Evolutionary conservation across 2,888 invertebrate genomes (phyloP), one percentile per base, ranked within the genome.

Genomic region (Seladonia tumulorum): DNA sequence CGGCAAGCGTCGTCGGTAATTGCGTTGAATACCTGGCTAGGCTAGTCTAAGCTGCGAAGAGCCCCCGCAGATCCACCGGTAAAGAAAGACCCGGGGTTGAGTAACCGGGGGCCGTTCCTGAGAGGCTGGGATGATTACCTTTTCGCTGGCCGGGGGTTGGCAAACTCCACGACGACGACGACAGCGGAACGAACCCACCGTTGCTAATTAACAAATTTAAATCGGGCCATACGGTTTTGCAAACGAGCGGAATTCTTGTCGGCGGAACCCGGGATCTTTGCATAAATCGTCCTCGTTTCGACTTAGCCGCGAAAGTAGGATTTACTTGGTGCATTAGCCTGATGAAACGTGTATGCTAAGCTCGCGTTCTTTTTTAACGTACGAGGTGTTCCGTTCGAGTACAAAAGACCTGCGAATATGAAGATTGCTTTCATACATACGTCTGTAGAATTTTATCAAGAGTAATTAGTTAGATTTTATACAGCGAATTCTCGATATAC

Each of bases 1-100:
- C n/a, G 76, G 78, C 70, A 63, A 60, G 35, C 47, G 12, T 5
- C 39, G 4, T 35, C 5, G 29, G 63, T 87, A 89, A 89, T 90
- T 83, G 82, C 78, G 45, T 76, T 35, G 53, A 78, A 87, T 66
- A 75, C 60, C 39, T 35, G 57, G 57, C 14, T 35, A n/a, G 68
- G 35, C 35, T 2, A 68, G n/a, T 60, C 45, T 49, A 18, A 18
- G 39, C 71, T 18, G 47, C 22, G 49, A 49, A 72, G 35, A 72
- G 47, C 72, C 1, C 22, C 12, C 5, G 29, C 29, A 14, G 29
- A 72, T 29, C 49, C 72, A 29, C 18, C 72, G 49, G 72, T 49
- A 49, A 72, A 72, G 72, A 49, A 72, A 72, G 71, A 72, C 45
- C 45, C 7, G 45, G 10, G 45, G 71, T 16, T 47, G 71, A 71